phyloP scores from a whole-genome alignment of 2,888 invertebrate species.

The Eubasilissa splendida region DNA sequence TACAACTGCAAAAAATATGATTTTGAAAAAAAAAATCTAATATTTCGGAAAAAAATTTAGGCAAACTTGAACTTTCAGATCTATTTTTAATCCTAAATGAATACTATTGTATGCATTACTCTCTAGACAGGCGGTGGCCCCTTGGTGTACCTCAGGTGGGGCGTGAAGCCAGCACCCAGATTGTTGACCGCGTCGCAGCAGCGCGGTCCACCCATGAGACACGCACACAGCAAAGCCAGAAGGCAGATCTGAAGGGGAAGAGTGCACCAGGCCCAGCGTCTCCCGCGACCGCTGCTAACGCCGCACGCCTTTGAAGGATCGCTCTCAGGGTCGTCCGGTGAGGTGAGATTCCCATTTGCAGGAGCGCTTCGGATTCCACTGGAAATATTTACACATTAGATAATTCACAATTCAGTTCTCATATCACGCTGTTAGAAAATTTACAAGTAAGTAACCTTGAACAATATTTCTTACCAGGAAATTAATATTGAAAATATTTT shows the following conservation, averaged over 20 bases:
- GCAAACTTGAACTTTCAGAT: background rate
- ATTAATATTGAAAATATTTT: too few relatives aligned
- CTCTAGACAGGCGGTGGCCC: constrained; percentile 86
- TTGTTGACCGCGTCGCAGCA: constrained; percentile 87
- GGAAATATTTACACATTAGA: background rate
- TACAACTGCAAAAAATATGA: too few relatives aligned
- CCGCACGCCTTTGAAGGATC: constrained; percentile 62
- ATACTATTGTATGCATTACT: background rate
- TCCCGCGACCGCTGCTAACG: constrained; percentile 71
- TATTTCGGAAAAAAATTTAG: background rate
- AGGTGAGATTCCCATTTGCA: constrained; percentile 27
- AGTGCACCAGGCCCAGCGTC: constrained; percentile 83
- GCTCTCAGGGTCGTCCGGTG: constrained; percentile 52
- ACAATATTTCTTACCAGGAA: too few relatives aligned
- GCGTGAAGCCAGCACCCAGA: constrained; percentile 82
- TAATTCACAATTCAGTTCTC: too few relatives aligned
- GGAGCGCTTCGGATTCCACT: constrained; percentile 1
- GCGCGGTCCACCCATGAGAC: constrained; percentile 82
- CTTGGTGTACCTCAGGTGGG: constrained; percentile 85
- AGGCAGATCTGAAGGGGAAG: constrained; percentile 84
- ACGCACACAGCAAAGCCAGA: constrained; percentile 81
- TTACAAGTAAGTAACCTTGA: too few relatives aligned
- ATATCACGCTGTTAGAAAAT: too few relatives aligned
- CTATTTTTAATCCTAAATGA: too few relatives aligned
- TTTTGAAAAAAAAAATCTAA: too few relatives aligned